Conservation (phyloP, 35 echinoderm and acorn worm genomes). For the Eucidaris tribuloides region DNA sequence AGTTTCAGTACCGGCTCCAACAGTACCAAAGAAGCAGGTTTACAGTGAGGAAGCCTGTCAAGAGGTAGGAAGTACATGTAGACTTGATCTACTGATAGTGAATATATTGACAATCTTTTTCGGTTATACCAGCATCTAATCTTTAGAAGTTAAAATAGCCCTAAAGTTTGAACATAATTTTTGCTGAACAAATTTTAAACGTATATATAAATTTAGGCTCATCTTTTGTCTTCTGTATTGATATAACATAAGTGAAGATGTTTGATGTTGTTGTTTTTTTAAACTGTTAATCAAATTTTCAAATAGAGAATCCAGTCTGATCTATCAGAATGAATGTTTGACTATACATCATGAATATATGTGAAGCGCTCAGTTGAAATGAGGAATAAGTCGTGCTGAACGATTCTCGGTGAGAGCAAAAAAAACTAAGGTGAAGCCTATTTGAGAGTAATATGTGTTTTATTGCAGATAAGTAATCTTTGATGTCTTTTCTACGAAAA, state of each 20-base stretch:
- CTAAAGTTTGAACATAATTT: constrained; percentile 17
- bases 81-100: constrained; percentile 19
- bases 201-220: constrained; percentile 8
- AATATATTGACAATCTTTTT: constrained; percentile 13
- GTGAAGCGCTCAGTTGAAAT: too few relatives aligned
- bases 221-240: constrained; percentile 19
- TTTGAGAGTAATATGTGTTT: too few relatives aligned
- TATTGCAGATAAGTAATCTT: constrained; percentile 1
- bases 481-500: background rate
- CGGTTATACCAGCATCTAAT: constrained; percentile 9
- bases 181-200: background rate
- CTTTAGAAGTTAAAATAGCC: background rate
- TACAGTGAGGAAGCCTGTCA: constrained; percentile 1
- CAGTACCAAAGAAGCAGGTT: background rate
- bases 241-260: background rate
- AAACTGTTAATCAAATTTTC: too few relatives aligned
- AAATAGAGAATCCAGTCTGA: too few relatives aligned
- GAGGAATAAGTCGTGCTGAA: too few relatives aligned
- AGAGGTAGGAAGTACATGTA: constrained; percentile 26
- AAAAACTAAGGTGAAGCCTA: too few relatives aligned
- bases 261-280: background rate
- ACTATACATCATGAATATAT: too few relatives aligned
- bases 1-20: constrained; percentile 19
- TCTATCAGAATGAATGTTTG: too few relatives aligned
- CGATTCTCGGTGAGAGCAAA: too few relatives aligned